phyloP scores from a whole-genome alignment of 2,888 invertebrate species.

The Scelioninae gen. 2 region DNA sequence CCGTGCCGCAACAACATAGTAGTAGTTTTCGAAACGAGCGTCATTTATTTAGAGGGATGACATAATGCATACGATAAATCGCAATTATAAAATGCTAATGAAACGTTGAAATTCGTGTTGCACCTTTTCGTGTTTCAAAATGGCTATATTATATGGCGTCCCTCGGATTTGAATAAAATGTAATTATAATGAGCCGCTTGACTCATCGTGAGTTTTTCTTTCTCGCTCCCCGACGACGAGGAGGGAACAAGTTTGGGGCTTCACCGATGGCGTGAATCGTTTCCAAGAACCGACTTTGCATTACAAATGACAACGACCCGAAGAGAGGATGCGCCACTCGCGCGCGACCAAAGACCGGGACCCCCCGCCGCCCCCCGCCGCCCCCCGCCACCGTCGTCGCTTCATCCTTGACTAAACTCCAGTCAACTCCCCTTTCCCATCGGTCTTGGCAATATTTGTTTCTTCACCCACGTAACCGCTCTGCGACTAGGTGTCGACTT shows the following conservation, averaged over 20 bases:
- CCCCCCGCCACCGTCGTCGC: slow-evolving; percentile 1
- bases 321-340: slow-evolving; percentile 59
- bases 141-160: slow-evolving; percentile 59
- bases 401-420: slow-evolving; percentile 30
- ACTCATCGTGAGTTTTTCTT: slow-evolving; percentile 53
- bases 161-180: slow-evolving; percentile 59
- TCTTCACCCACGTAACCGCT: slow-evolving; percentile 62
- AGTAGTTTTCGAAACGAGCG: slow-evolving; percentile 57
- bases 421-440: neutral
- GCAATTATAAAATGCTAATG: slow-evolving; percentile 59
- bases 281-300: slow-evolving; percentile 70
- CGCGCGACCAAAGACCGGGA: slow-evolving; percentile 55
- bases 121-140: slow-evolving; percentile 59
- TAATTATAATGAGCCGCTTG: slow-evolving; percentile 58
- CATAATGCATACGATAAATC: slow-evolving; percentile 58
- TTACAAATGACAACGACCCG: slow-evolving; percentile 68
- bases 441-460: neutral
- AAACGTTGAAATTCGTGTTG: slow-evolving; percentile 59
- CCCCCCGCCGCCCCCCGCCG: slow-evolving; percentile 14
- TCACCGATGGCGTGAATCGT: slow-evolving; percentile 61
- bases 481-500: slow-evolving; percentile 54
- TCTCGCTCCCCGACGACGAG: slow-evolving; percentile 55
- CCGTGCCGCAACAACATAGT: slow-evolving; percentile 25
- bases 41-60: slow-evolving; percentile 56
- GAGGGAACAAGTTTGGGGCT: slow-evolving; percentile 61